A percentile compares a stretch with the other conserved stretches of the same genome.
These are phyloP conservation scores for Adelges cooleyi DNA, from an alignment of 1,140 invertebrate genomes.

Conservation along the genomic window DNA sequence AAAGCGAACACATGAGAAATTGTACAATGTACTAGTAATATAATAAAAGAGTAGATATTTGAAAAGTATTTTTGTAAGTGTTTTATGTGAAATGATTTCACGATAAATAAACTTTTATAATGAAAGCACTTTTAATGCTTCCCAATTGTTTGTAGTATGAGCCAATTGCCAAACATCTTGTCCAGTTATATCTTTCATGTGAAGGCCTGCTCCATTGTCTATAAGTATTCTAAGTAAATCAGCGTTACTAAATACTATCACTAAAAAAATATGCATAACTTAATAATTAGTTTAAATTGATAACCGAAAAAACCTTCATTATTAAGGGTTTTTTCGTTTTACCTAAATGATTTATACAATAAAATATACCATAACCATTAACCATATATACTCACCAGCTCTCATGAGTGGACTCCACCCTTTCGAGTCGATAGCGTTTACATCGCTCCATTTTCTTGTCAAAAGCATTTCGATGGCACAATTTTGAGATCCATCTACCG, in stretches of 20 bases:
- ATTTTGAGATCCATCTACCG: conserved; percentile 17
- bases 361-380: too few species aligned
- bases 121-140: conserved; percentile 9
- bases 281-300: too few species aligned
- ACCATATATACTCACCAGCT: not conserved
- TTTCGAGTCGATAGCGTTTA: conserved; percentile 10
- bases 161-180: conserved; percentile 11
- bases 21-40: too few species aligned
- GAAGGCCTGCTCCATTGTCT: not conserved
- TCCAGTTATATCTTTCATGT: not conserved
- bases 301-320: too few species aligned
- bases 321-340: too few species aligned
- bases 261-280: too few species aligned
- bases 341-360: too few species aligned
- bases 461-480: not conserved
- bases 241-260: not conserved
- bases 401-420: conserved; percentile 15
- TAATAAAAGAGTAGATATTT: too few species aligned
- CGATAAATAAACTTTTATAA: too few species aligned
- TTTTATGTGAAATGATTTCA: too few species aligned
- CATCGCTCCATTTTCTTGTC: not conserved
- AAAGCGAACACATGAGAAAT: too few species aligned
- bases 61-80: too few species aligned
- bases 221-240: not conserved
- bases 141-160: conserved; percentile 15